Conservation (phyloP, 2,113 vertebrate genomes). For the Epinephelus fuscoguttatus region DNA sequence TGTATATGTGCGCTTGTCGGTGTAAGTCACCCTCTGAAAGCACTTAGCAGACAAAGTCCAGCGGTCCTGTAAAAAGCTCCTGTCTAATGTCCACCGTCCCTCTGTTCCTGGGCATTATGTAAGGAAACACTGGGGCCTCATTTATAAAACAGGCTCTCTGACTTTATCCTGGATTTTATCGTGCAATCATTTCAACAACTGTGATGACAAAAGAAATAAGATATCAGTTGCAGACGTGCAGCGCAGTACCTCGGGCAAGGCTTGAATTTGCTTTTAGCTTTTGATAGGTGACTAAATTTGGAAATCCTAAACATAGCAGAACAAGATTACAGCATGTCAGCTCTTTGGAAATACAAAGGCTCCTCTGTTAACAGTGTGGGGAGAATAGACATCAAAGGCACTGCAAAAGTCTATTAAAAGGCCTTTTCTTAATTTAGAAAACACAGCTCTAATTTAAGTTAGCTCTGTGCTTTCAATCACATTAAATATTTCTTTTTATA, state of each 20-base stretch:
- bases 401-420: conserved; percentile 6
- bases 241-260: not conserved
- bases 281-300: conserved; percentile 10
- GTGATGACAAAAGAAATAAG: conserved; percentile 17
- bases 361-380: not conserved
- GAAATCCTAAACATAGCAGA: conserved; percentile 12
- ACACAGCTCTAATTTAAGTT: conserved; percentile 8
- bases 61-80: conserved; percentile 53
- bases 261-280: conserved; percentile 35
- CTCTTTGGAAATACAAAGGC: conserved; percentile 14
- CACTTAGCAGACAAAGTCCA: conserved; percentile 64
- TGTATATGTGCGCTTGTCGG: conserved; percentile 51
- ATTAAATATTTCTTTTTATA: not conserved
- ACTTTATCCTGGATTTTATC: conserved; percentile 47
- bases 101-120: conserved; percentile 63
- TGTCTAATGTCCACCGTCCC: conserved; percentile 64
- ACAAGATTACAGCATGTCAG: not conserved
- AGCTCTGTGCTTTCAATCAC: not conserved
- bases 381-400: conserved; percentile 27
- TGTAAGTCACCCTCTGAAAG: conserved; percentile 45
- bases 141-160: conserved; percentile 51
- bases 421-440: conserved; percentile 15
- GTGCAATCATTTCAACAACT: conserved; percentile 26
- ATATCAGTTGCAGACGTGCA: not conserved
- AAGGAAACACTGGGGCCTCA: conserved; percentile 50